Percentiles rank a stretch among this genome's conserved stretches.
phyloP scores from a whole-genome alignment of 2,797 vertebrate genomes.

The Morus bassanus region DNA sequence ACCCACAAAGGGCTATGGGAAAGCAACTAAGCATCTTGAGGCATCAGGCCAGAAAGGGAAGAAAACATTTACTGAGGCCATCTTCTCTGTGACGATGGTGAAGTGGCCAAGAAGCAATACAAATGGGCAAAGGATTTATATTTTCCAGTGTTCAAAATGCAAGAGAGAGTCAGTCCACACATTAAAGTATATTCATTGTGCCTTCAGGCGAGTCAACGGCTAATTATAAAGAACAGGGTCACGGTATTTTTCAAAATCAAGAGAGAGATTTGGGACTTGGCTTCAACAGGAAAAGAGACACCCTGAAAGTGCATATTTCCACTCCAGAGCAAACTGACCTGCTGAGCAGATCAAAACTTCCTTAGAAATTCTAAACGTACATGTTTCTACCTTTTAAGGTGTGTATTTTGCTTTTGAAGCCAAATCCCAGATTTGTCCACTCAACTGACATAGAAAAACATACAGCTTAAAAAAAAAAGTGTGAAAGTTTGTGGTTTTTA shows the following conservation, averaged over 20 bases:
- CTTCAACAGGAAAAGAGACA: neutral
- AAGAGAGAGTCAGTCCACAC: neutral
- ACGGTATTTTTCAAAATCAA: neutral
- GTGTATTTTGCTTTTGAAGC: neutral
- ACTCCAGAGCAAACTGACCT: neutral
- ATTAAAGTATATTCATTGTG: neutral
- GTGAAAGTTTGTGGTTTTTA: neutral
- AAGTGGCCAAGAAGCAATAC: neutral
- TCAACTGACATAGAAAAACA: neutral
- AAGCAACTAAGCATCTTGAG: neutral
- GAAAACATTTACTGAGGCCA: neutral
- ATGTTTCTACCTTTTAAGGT: no score
- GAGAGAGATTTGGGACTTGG: neutral
- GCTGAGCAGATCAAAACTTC: neutral
- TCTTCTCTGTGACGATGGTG: neutral
- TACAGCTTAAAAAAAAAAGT: neutral
- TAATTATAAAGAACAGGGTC: neutral
- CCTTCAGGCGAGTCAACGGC: neutral
- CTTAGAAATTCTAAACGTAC: neutral
- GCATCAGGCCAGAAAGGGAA: neutral
- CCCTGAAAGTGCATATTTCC: neutral
- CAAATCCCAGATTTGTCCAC: neutral
- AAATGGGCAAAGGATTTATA: neutral
- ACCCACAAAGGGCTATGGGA: neutral
- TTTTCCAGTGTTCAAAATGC: neutral